phyloP scores from a whole-genome alignment of 1,140 invertebrate species.

The Lasioglossum albipes region DNA sequence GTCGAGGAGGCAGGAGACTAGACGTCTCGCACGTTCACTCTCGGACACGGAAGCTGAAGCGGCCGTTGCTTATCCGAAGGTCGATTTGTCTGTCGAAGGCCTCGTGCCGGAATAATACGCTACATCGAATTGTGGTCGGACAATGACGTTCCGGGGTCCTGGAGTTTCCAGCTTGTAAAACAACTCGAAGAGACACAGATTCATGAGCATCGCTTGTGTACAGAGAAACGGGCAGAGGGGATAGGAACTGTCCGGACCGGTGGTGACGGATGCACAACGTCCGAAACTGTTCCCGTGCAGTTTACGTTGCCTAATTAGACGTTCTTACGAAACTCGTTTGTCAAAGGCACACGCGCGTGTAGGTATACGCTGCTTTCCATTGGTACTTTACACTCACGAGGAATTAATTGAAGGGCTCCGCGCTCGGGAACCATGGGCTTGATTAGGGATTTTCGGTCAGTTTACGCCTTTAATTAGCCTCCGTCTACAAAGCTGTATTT shows the following conservation, averaged over 20 bases:
- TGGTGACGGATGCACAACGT: not conserved
- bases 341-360: constrained; percentile 47
- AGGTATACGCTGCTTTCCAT: not conserved
- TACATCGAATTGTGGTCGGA: constrained; percentile 17
- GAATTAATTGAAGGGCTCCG: constrained; percentile 52
- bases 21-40: too few relatives aligned
- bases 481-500: constrained; percentile 2
- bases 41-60: too few relatives aligned
- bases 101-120: not conserved
- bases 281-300: constrained; percentile 11
- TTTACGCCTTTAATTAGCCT: constrained; percentile 18
- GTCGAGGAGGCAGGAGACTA: too few relatives aligned
- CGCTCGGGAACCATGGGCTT: not conserved
- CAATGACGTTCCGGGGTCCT: constrained; percentile 35
- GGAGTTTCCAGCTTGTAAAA: not conserved
- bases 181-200: not conserved
- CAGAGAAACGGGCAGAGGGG: not conserved
- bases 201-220: not conserved
- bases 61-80: constrained; percentile 44
- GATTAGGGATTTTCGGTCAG: constrained; percentile 43
- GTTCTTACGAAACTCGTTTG: constrained; percentile 61
- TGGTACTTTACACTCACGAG: constrained; percentile 13
- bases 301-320: constrained; percentile 52
- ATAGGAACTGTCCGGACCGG: not conserved
- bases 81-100: constrained; percentile 55